Evolutionary conservation across 2,888 invertebrate genomes (phyloP), one percentile per base, ranked within the genome.

Genomic region (Morpho helenor): DNA sequence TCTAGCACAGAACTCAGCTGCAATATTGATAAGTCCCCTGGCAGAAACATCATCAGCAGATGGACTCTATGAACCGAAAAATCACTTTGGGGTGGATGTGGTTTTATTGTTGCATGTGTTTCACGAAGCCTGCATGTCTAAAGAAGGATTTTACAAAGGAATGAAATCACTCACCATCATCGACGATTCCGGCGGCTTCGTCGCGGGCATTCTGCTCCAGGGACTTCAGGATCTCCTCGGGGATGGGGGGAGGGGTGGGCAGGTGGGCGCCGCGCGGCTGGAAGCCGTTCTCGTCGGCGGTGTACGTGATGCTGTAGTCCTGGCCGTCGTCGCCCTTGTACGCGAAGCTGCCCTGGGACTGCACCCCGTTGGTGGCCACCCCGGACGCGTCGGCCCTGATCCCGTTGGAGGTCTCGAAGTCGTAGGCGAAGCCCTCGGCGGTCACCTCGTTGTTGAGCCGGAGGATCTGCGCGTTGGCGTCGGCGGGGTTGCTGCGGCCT

Each of bases 311-410:
- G 77, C 82, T 84, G 82, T 90, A 90, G 71, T 88, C 88, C 65
- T 89, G 89, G 49, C 90, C 90, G 73, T 90, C 90, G 55, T 89
- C 88, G 40, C 90, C 90, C 76, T 88, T 89, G 82, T 89, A 90
- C 0, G 78, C 79, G 68, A 88, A 90, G 76, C 85, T 86, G 7
- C 90, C 90, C 40, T 88, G 86, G n/a, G 87, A 86, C 68, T 89
- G 89, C 0, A 90, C 89, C 1, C 90, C 90, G 31, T 89, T 88
- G 16, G 88, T 85, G 47, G 89, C 90, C 0, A 87, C 84, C 7
- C 90, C 90, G 7, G 78, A 74, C 0, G 90, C 90, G 41, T 90
- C 88, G 75, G 90, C 90, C 31, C 84, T 82, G 73, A 90, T 90
- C 0, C 90, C 90, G 67, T 90, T 90, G 4, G 89, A 89, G 2